phyloP scores from a whole-genome alignment of 2,888 invertebrate species.

The Aleiodes alternator region DNA sequence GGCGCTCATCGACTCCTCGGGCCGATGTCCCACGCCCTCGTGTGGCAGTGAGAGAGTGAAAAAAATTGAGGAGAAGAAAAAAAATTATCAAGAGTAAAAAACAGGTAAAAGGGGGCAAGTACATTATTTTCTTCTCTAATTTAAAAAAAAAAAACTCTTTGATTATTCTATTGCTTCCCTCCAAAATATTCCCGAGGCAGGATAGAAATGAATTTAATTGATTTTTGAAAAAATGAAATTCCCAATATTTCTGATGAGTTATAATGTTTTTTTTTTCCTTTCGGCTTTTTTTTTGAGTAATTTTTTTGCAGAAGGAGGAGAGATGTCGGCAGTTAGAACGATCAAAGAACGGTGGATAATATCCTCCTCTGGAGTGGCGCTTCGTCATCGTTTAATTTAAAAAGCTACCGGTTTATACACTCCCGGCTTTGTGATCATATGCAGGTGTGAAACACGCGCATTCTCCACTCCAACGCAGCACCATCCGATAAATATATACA shows the following conservation, averaged over 20 bases:
- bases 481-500: constrained; percentile 35
- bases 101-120: neutral
- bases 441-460: constrained; percentile 46
- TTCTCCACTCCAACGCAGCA: constrained; percentile 39
- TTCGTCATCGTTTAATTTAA: constrained; percentile 51
- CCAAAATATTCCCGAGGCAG: no score
- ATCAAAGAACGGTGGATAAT: constrained; percentile 50
- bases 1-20: constrained; percentile 25
- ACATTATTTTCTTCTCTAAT: no score
- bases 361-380: constrained; percentile 39
- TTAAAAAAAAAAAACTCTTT: no score
- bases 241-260: neutral
- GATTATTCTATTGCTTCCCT: no score
- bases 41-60: constrained; percentile 32
- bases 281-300: constrained; percentile 4
- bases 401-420: constrained; percentile 50
- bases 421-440: constrained; percentile 8
- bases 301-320: constrained; percentile 17
- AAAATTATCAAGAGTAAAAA: neutral
- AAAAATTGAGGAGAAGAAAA: constrained; percentile 21
- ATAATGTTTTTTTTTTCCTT: constrained; percentile 18
- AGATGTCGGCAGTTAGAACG: constrained; percentile 47
- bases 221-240: constrained; percentile 17
- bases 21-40: constrained; percentile 63
- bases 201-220: no score